phyloP scores from a whole-genome alignment of 2,797 vertebrate species.

The Eurystomus glaucurus region DNA sequence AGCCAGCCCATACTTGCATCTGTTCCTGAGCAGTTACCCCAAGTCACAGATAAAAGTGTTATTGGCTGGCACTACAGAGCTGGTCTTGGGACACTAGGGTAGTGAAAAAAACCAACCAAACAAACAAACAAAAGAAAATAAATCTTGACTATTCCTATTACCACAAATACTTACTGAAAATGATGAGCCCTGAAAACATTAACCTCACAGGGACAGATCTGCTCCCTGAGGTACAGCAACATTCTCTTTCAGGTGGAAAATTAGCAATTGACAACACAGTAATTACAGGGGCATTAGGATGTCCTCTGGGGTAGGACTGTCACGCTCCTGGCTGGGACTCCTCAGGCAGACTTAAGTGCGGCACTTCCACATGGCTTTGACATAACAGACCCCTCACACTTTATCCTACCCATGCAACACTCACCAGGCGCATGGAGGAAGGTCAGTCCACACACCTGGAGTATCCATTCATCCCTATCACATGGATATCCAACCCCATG shows the following conservation, averaged over 20 bases:
- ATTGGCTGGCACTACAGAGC: background rate
- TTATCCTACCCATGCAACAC: background rate
- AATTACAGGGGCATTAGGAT: background rate
- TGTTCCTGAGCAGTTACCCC: background rate
- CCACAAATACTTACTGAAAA: background rate
- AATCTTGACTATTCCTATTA: background rate
- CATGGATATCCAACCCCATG: no score
- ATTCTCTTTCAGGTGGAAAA: background rate
- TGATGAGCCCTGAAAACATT: background rate
- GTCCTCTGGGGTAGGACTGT: background rate
- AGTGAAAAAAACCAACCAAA: background rate
- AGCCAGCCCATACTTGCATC: background rate
- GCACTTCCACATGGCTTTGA: accelerated
- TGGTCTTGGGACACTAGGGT: no score
- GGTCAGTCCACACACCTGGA: background rate
- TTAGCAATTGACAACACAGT: background rate
- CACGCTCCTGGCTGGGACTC: background rate
- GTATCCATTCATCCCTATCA: background rate
- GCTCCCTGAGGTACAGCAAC: background rate
- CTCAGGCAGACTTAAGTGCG: background rate
- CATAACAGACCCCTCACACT: background rate
- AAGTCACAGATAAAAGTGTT: background rate
- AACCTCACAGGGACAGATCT: background rate
- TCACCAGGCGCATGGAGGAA: accelerated
- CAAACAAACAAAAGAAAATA: background rate